Base-by-base conservation (phyloP, 53 echinoderm and acorn worm genomes). In the Hippasteria phrygiana region DNA sequence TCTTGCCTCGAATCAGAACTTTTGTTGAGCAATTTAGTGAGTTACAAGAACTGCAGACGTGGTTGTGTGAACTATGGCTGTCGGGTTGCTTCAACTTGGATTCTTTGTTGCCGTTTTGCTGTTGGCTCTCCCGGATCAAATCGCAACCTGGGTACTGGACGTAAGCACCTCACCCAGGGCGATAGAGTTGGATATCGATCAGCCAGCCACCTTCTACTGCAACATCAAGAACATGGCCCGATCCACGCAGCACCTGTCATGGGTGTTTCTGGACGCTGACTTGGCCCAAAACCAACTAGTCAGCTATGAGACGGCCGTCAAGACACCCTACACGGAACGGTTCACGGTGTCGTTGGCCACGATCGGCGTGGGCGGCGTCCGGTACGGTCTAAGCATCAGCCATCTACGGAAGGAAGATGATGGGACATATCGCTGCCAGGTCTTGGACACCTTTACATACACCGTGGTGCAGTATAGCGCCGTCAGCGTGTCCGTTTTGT, bases 201-300 rank as follows among this genome's bases (percentile, higher is more conserved):
- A 29, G 67, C 38, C 71, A 36, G 71, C 71, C 5, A 50, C 71
- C 4, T 24, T 71, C 34, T 37, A 33, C 26, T 85, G 85, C 54
- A 46, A 71, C 70, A 40, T 71, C 38, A 28, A 35, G 37, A 85
- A 85, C 85, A 69, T 85, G 38, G 35, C 8, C 70, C 6, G 5
- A 18, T 20, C 48, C 13, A 70, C 71, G 22, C 85, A 85, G 51
- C 36, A 70, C 35, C 71, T 85, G 0, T 12, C 38, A 1, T 85
- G 85, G 85, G 43, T 70, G 36, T 85, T 85, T 38, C 50, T 85
- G 70, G 85, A 85, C 85, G 85, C 85, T 8, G 85, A 85, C 69
- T 37, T 3, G 34, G 70, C 39, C 37, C 53, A 37, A 1, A 50
- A 85, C 37, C 69, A 70, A 1, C 50, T 71, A 35, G 85, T 85